A percentile compares a stretch with the other conserved stretches of the same genome.
Conservation (phyloP, 2,113 vertebrate species). For the Cyprinus carpio region DNA sequence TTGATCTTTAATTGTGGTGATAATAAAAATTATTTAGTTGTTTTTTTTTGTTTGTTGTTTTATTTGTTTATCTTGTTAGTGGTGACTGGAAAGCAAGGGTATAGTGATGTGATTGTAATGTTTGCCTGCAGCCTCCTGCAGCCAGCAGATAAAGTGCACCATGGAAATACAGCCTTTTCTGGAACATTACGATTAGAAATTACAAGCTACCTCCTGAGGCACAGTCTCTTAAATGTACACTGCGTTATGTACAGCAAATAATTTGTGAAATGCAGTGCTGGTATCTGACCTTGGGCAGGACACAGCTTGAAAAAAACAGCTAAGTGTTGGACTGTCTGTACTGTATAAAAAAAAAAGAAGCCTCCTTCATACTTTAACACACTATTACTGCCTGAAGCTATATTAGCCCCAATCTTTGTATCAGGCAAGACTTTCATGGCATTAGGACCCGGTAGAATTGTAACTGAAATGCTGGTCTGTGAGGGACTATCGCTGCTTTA, state of each 20-base stretch:
- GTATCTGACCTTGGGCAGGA: slow-evolving; percentile 19
- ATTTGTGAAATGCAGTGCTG: slow-evolving; percentile 18
- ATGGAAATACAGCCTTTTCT: slow-evolving; percentile 24
- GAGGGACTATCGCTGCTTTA: slow-evolving; percentile 9
- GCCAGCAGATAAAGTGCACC: slow-evolving; percentile 13
- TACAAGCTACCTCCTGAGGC: slow-evolving; percentile 25
- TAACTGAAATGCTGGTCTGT: neutral
- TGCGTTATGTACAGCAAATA: slow-evolving; percentile 15
- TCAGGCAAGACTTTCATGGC: neutral
- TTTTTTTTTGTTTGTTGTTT: too few species aligned
- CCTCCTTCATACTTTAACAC: neutral
- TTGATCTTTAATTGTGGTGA: slow-evolving; percentile 1
- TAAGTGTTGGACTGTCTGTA: neutral
- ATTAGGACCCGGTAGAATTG: slow-evolving; percentile 23
- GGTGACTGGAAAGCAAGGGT: neutral
- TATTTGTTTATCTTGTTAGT: too few species aligned
- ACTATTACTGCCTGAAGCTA: neutral
- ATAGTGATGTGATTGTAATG: neutral
- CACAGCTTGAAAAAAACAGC: neutral
- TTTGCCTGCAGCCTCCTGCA: slow-evolving; percentile 24
- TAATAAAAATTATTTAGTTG: too few species aligned
- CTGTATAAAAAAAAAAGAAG: neutral
- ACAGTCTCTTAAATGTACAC: neutral
- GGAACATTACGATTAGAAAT: slow-evolving; percentile 34
- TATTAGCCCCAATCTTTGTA: neutral